Conservation (phyloP, 2,888 invertebrate genomes). For the Brachylomia viminalis region DNA sequence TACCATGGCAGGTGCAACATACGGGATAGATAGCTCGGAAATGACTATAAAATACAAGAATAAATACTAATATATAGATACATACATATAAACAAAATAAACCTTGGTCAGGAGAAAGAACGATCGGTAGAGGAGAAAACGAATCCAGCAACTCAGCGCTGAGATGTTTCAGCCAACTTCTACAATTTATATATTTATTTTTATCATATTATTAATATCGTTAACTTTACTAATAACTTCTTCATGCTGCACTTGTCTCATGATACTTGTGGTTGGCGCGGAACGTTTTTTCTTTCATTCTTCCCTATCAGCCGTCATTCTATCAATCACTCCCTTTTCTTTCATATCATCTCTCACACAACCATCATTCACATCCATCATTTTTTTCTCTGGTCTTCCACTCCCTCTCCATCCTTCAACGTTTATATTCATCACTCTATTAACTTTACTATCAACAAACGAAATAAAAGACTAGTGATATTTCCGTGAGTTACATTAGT, state of each 20-base stretch:
- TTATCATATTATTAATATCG: background rate
- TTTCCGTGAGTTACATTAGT: slow-evolving; percentile 34
- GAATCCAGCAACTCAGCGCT: no score
- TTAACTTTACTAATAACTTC: background rate
- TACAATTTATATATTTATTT: no score
- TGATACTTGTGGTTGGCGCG: no score
- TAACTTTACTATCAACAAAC: background rate
- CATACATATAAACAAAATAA: no score
- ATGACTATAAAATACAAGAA: no score
- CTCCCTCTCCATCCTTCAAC: background rate
- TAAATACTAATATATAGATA: no score
- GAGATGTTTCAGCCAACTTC: no score
- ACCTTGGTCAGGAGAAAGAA: no score
- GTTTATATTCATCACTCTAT: no score
- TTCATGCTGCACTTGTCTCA: background rate
- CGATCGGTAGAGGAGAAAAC: no score
- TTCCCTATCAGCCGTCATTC: background rate
- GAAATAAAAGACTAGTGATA: slow-evolving; percentile 10
- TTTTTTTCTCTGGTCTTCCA: background rate
- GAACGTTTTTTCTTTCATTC: background rate
- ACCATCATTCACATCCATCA: background rate
- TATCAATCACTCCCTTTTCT: background rate
- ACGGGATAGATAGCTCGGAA: no score
- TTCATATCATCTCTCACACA: background rate
- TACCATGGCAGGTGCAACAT: no score